Evolutionary conservation across 2,888 invertebrate genomes (phyloP).

Genomic region (Hyppa rectilinea): DNA sequence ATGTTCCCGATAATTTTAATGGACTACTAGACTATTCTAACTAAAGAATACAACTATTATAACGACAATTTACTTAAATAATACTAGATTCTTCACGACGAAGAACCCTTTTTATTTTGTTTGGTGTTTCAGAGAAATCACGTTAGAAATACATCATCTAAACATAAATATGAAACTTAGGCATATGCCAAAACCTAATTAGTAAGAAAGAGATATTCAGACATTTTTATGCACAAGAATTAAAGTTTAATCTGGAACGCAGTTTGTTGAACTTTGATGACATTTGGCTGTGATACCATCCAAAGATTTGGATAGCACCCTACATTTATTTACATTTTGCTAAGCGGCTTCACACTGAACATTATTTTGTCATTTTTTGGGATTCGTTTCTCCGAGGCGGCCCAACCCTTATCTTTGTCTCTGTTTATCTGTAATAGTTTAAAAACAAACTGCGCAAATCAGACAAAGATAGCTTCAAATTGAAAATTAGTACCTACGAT

Average conservation of each 20-base stretch:
- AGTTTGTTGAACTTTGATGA: slow-evolving; percentile 2
- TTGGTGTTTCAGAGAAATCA: slow-evolving; percentile 48
- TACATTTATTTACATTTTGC: too few relatives aligned
- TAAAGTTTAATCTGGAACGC: slow-evolving; percentile 22
- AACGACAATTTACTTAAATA: slow-evolving; percentile 64
- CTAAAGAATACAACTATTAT: slow-evolving; percentile 56
- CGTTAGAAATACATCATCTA: background rate
- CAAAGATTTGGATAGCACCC: too few relatives aligned
- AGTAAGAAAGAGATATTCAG: slow-evolving; percentile 28
- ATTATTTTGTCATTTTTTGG: too few relatives aligned
- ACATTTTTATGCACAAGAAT: background rate
- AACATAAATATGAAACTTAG: background rate
- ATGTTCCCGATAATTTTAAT: slow-evolving; percentile 71
- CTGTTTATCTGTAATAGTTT: too few relatives aligned
- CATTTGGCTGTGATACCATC: background rate
- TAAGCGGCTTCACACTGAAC: too few relatives aligned
- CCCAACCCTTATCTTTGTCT: too few relatives aligned
- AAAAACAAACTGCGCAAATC: too few relatives aligned
- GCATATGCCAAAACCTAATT: background rate
- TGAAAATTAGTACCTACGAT: too few relatives aligned
- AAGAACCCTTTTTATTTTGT: slow-evolving; percentile 55
- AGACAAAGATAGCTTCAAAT: too few relatives aligned
- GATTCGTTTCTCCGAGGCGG: too few relatives aligned
- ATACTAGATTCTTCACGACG: slow-evolving; percentile 53
- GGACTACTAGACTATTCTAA: slow-evolving; percentile 25